Conservation (phyloP, 2,797 vertebrate genomes). For the Megalops cyprinoides region DNA sequence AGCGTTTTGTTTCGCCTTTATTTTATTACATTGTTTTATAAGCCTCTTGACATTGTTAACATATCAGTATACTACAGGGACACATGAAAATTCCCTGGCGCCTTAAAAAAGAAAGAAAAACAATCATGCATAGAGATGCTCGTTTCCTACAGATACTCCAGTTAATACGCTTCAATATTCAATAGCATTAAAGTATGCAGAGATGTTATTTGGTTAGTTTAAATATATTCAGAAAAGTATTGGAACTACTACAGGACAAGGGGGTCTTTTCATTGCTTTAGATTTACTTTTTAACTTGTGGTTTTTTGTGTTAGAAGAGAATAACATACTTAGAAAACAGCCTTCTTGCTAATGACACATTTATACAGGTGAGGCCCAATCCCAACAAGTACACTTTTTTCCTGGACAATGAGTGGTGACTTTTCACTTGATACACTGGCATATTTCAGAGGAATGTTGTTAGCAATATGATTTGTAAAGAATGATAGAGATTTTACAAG, state of each 20-base stretch:
- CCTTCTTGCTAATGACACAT: too few relatives aligned
- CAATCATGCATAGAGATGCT: not conserved
- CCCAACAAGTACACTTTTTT: too few relatives aligned
- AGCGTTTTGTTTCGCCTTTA: not conserved
- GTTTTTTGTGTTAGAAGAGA: too few relatives aligned
- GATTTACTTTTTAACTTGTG: too few relatives aligned
- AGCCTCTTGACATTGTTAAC: constrained; percentile 9
- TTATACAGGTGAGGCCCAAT: too few relatives aligned
- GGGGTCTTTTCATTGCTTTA: too few relatives aligned
- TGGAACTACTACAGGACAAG: too few relatives aligned
- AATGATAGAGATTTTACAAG: too few relatives aligned
- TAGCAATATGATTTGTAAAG: too few relatives aligned
- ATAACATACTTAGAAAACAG: too few relatives aligned
- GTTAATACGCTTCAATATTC: not conserved
- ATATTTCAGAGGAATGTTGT: too few relatives aligned
- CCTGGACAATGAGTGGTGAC: not conserved
- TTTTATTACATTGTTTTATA: constrained; percentile 14
- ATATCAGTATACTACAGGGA: constrained; percentile 15
- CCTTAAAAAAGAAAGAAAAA: constrained; percentile 1
- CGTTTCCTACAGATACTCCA: not conserved
- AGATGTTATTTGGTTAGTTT: not conserved
- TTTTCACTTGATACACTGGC: too few relatives aligned
- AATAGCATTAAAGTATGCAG: not conserved
- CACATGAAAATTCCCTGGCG: constrained; percentile 1
- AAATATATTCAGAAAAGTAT: not conserved